Conservation (phyloP, 2,113 vertebrate genomes). For the Coracopsis vasa region DNA sequence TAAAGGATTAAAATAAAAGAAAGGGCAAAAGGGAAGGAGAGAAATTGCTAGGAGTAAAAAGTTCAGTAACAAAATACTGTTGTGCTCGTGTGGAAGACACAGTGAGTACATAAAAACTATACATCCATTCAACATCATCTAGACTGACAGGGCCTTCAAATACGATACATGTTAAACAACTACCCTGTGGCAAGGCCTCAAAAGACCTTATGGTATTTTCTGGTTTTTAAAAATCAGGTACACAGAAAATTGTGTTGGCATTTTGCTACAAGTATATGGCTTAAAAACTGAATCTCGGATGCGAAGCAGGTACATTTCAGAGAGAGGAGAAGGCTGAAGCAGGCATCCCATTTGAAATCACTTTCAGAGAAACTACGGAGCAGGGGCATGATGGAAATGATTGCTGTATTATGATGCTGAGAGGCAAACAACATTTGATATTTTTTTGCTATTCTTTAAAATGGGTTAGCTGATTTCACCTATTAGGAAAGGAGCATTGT, state of each 20-base stretch:
- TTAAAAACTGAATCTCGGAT: neutral
- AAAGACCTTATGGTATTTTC: conserved; percentile 62
- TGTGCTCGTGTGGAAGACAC: conserved; percentile 40
- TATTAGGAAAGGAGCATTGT: neutral
- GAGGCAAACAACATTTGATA: neutral
- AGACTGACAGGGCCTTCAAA: conserved; percentile 55
- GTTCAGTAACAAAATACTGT: conserved; percentile 40
- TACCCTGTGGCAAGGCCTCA: conserved; percentile 57
- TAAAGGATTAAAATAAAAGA: conserved; percentile 40
- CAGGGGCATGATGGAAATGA: neutral
- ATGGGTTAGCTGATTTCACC: neutral
- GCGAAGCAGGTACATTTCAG: conserved; percentile 8
- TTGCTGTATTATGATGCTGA: neutral
- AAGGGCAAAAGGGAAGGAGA: conserved; percentile 38
- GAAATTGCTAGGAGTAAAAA: conserved; percentile 18
- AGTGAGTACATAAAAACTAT: conserved; percentile 27
- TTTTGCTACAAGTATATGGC: conserved; percentile 42
- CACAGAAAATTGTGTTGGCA: conserved; percentile 59
- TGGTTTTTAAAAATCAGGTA: conserved; percentile 68
- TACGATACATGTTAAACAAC: conserved; percentile 63
- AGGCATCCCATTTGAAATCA: neutral
- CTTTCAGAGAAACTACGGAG: neutral
- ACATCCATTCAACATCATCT: conserved; percentile 37
- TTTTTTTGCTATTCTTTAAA: neutral
- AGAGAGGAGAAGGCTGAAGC: neutral